phyloP scores from a whole-genome alignment of 2,797 vertebrate species.

The Hylomyscus alleni region DNA sequence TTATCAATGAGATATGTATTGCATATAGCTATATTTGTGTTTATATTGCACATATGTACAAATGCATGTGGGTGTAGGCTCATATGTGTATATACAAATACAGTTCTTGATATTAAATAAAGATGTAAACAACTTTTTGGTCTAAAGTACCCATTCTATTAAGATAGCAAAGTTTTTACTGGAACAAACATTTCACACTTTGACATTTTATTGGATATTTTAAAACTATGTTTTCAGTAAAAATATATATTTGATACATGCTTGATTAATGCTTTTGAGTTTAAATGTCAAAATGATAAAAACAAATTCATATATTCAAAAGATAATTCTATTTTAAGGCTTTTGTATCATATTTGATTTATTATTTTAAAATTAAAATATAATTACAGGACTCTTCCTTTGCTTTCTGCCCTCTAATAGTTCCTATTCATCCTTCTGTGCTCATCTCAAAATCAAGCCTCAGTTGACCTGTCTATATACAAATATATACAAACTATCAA shows the following conservation, averaged over 20 bases:
- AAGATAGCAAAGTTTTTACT: neutral
- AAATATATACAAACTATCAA: neutral
- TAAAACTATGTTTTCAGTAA: neutral
- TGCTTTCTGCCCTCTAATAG: neutral
- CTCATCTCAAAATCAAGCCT: neutral
- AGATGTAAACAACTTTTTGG: neutral
- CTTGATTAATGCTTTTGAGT: neutral
- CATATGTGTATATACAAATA: neutral
- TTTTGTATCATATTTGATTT: neutral
- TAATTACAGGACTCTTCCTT: neutral
- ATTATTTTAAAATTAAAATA: neutral
- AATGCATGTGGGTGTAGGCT: rapidly evolving
- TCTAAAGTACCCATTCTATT: neutral
- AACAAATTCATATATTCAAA: neutral
- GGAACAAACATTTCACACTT: neutral
- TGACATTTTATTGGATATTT: neutral
- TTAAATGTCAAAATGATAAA: neutral
- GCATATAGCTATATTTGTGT: too few species aligned
- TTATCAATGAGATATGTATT: neutral
- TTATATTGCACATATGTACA: neutral
- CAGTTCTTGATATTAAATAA: neutral
- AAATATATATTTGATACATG: neutral
- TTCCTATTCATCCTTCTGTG: neutral
- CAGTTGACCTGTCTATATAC: neutral
- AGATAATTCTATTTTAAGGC: neutral